Evolutionary conservation across 35 echinoderm and acorn worm species (phyloP), one percentile per base, ranked within the genome.

Genomic region (Apostichopus japonicus): DNA sequence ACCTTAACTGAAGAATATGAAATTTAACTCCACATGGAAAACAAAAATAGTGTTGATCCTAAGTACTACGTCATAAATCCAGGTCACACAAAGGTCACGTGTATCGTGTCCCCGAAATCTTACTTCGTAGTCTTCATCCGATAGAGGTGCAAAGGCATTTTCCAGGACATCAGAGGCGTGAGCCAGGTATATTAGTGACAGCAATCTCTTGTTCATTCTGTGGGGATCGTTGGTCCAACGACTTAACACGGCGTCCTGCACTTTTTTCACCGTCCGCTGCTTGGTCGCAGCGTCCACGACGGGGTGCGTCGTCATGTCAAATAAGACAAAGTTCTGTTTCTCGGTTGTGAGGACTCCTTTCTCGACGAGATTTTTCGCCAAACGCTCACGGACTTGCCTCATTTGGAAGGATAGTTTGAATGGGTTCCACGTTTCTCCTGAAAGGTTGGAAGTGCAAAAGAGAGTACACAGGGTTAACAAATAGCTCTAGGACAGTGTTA

Each of bases 341-440:
- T 99, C 97, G 21, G 97, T 99, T 52, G 97, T 99, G 65, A 99
- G 90, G 10, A 99, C 95, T 16, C 97, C 97, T 79, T 99, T 99
- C 86, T 99, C 97, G 8, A 99, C 97, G 52, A 99, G 92, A 79
- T 99, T 99, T 79, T 99, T 99, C 11, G 97, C 97, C 23, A 99
- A 78, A 16, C 97, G 93, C 87, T 99, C 97, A 77, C 97, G 91
- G 10, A 99, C 97, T 23, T 99, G 96, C 25, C 97, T 87, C 23
- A 99, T 95, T 90, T 99, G 97, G 79, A 93, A 99, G n/a, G 89
- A 91, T 9, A 99, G 93, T 86, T 96, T 99, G 86, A 96, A 86
- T 86, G 97, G 97, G 61, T 99, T 99, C 97, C 97, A 99, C 53
- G 97, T 99, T 95, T 99, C 97, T 10, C 97, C 97, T 98, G 76